phyloP scores from a whole-genome alignment of 2,888 invertebrate species.

The Caenorhabditis parvicauda region DNA sequence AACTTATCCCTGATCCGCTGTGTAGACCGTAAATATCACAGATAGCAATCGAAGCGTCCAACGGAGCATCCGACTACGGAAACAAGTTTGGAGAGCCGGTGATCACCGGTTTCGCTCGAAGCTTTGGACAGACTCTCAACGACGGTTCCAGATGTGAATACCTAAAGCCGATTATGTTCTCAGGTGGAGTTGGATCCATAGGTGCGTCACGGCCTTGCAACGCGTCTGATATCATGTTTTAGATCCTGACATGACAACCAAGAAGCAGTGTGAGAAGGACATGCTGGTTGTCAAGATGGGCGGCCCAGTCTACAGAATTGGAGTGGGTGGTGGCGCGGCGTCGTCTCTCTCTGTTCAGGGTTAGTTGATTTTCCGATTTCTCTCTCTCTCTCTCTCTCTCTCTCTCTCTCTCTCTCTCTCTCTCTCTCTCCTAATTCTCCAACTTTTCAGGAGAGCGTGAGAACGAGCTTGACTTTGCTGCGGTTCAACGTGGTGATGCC shows the following conservation, averaged over 20 bases:
- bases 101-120: constrained; percentile 83
- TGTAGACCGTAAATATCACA: constrained; percentile 3
- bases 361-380: too few species aligned
- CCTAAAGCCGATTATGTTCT: constrained; percentile 98
- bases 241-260: constrained; percentile 37
- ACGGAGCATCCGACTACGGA: constrained; percentile 97
- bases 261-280: constrained; percentile 12
- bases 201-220: constrained; percentile 70
- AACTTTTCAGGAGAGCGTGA: constrained; percentile 81
- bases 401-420: background rate
- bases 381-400: background rate
- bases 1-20: background rate
- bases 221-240: background rate
- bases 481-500: constrained; percentile 92
- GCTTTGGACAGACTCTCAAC: constrained; percentile 77
- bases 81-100: constrained; percentile 97
- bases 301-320: constrained; percentile 94
- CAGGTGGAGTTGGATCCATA: constrained; percentile 89
- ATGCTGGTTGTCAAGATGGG: constrained; percentile 84
- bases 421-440: background rate
- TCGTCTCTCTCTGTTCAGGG: constrained; percentile 77
- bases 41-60: constrained; percentile 84
- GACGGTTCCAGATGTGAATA: constrained; percentile 73
- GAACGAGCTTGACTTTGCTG: constrained; percentile 82
- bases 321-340: constrained; percentile 96